Base-by-base conservation (phyloP, 2,888 invertebrate genomes). In the Camponotus fellah region DNA sequence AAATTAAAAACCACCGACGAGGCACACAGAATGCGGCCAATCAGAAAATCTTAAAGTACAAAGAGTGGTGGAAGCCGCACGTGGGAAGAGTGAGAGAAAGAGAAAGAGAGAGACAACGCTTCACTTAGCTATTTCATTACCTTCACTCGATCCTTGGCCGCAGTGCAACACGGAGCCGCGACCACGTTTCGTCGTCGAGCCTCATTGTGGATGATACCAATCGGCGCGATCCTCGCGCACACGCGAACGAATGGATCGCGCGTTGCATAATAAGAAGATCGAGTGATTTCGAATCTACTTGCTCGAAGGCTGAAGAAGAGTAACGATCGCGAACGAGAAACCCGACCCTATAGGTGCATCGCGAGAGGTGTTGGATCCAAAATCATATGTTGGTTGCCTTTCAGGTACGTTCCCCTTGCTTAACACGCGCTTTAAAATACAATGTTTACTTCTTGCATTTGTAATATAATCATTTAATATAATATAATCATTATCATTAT, bases 101-200 rank as follows among this genome's bases (percentile, higher is more conserved):
- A 72, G 60, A 60, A 66, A 64, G 71, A 71, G 66, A 69, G 79
- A 68, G 64, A 87, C 75, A 26, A 37, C 76, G 90, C 87, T 86
- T 88, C 88, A 88, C 87, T 90, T 88, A 88, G 87, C 90, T 91
- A 92, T 92, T 92, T 92, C 92, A 92, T 92, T 92, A 92, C 92
- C 92, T 92, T 92, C 92, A 87, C 92, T 91, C 92, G 88, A 92
- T 91, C 85, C 90, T 87, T 88, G 84, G 90, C 85, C 89, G 86
- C 90, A 90, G 90, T 90, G 86, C 83, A 90, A 53, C 88, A 90
- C 88, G 88, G 85, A 90, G 68, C 86, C 87, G 80, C 86, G 79
- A 80, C 46, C 60, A 72, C 87, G 91, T 82, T 84, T 84, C 85
- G 86, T 83, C 82, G 88, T 65, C 68, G 53, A 74, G 82, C 53